Percentiles rank a stretch among this genome's conserved stretches.
These are phyloP conservation scores for Puffinus mauretanicus DNA, from an alignment of 2,113 vertebrate genomes.

Conservation along the genomic window DNA sequence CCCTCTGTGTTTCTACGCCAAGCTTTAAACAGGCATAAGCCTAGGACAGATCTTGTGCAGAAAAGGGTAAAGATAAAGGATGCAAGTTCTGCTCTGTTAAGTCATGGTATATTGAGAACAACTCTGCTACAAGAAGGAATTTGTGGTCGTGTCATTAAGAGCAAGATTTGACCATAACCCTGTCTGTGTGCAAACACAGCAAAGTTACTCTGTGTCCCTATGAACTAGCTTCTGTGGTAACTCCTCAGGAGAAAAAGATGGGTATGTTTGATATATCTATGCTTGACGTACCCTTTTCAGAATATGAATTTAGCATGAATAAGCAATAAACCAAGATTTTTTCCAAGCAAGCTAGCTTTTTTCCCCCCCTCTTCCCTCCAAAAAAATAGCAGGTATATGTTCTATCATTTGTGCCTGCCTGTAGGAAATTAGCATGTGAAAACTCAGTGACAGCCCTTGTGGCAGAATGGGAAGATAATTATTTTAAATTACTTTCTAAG, in stretches of 20 bases:
- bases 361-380: neutral
- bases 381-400: neutral
- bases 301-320: neutral
- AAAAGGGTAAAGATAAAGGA: neutral
- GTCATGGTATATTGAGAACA: neutral
- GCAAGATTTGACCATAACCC: neutral
- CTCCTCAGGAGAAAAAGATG: neutral
- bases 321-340: neutral
- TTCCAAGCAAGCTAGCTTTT: neutral
- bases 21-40: neutral
- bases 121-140: neutral
- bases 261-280: neutral
- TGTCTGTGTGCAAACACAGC: neutral
- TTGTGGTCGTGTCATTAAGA: neutral
- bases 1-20: neutral
- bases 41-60: neutral
- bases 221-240: neutral
- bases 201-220: neutral
- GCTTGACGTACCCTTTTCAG: neutral
- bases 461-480: neutral
- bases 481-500: neutral
- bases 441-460: neutral
- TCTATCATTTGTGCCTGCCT: neutral
- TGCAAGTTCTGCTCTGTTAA: neutral
- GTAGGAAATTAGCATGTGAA: neutral